Percentiles rank a stretch among this genome's conserved stretches.
Conservation (phyloP, 1,140 invertebrate species). For the Trichogramma pretiosum region DNA sequence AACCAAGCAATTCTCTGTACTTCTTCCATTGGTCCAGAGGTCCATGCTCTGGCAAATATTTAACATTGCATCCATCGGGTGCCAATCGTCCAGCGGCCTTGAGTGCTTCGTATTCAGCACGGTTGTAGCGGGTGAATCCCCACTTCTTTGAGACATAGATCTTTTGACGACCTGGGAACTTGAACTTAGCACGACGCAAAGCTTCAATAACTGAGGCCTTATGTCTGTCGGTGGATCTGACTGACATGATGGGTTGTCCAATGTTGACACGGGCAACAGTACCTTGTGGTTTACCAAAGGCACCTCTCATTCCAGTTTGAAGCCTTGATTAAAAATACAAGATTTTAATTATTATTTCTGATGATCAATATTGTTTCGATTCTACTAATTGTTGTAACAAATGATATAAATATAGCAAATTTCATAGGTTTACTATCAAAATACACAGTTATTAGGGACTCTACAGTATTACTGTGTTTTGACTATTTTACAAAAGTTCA, state of each 20-base stretch:
- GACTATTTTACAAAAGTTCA: background rate
- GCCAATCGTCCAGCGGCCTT: constrained; percentile 73
- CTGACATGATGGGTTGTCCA: too few species aligned
- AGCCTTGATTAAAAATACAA: constrained; percentile 71
- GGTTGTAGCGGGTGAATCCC: constrained; percentile 97
- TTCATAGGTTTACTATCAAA: background rate
- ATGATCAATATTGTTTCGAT: too few species aligned
- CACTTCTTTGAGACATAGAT: too few species aligned
- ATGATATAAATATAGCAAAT: too few species aligned
- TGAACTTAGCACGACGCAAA: constrained; percentile 86
- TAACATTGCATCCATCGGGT: constrained; percentile 89
- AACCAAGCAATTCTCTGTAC: constrained; percentile 52
- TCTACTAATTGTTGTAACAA: too few species aligned
- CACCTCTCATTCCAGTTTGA: too few species aligned
- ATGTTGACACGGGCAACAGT: constrained; percentile 96
- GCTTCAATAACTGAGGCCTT: constrained; percentile 92
- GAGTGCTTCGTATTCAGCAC: constrained; percentile 79
- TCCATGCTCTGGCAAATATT: constrained; percentile 87
- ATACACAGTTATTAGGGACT: background rate
- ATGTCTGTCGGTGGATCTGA: constrained; percentile 88
- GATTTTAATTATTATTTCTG: too few species aligned
- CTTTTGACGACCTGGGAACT: too few species aligned
- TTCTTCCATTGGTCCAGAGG: constrained; percentile 83
- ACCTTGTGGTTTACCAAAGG: constrained; percentile 98
- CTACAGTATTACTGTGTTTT: background rate